Conservation (phyloP, 2,113 vertebrate species). For the Mesoclemmys tuberculata region DNA sequence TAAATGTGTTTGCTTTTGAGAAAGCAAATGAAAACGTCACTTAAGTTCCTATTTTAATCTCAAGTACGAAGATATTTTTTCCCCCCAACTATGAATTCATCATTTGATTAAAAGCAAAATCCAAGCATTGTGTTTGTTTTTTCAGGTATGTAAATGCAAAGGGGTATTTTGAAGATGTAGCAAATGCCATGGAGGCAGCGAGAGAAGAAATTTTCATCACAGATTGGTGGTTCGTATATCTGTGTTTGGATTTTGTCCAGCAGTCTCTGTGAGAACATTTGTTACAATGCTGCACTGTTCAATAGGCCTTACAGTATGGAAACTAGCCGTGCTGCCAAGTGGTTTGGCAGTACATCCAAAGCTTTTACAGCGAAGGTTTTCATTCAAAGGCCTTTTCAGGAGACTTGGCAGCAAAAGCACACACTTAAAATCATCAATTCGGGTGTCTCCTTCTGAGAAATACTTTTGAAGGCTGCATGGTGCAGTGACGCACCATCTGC, state of each 20-base stretch:
- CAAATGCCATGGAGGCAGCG: conserved; percentile 92
- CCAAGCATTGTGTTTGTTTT: conserved; percentile 15
- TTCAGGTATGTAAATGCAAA: conserved; percentile 96
- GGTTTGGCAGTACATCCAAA: conserved; percentile 68
- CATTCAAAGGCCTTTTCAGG: conserved; percentile 69
- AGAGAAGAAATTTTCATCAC: conserved; percentile 98
- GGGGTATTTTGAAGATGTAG: conserved; percentile 94
- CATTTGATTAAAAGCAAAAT: neutral
- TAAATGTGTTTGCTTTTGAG: neutral
- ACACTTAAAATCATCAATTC: conserved; percentile 46
- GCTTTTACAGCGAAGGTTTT: conserved; percentile 28
- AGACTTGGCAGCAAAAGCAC: conserved; percentile 59
- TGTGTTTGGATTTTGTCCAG: neutral
- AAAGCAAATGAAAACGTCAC: neutral
- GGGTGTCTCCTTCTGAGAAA: conserved; percentile 9
- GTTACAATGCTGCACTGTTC: neutral
- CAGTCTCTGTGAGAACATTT: conserved; percentile 3
- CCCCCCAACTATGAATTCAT: neutral
- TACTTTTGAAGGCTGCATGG: neutral
- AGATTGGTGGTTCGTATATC: conserved; percentile 93
- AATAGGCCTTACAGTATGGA: conserved; percentile 45
- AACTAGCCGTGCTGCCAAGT: conserved; percentile 49
- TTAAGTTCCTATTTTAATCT: neutral
- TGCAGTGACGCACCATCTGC: neutral
- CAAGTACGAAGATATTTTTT: fast-evolving